Base-by-base conservation (phyloP, 2,797 vertebrate genomes). In the Typhlichthys eigenmanni region DNA sequence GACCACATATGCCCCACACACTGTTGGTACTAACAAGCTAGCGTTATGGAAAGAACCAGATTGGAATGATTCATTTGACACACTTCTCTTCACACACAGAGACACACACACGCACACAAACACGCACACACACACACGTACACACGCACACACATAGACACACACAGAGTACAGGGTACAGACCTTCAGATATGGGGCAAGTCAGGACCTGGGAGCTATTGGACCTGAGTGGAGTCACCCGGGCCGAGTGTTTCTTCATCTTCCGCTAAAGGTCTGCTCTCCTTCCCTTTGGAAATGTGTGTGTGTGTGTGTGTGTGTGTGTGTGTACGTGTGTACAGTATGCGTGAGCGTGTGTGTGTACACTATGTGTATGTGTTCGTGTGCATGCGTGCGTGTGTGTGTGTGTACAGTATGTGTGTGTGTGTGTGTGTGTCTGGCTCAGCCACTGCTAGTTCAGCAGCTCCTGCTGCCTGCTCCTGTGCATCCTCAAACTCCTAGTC, bases 231-330 rank as follows among this genome's bases (percentile, higher is more conserved):
- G 92, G 92, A 89, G 91, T 92, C 85, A 93, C 92, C 86, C 92
- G 89, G 82, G 93, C 92, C 49, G 92, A 93, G 79, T 93, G 93
- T 82, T 94, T 93, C 92, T 93, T 94, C 93, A 94, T 94, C 79
- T 87, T 93, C 89, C 82, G 68, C 80, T 83, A 71, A 79, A 81
- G 82, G 78, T 74, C 74, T 74, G 77, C 80, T 76, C 66, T 91
- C 87, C 86, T 86, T 83, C 79, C 62, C 71, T 78, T 62, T 68
- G 80, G 71, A 53, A 68, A 46, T 69, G 69, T 65, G 60, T 64
- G 13, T 64, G 43, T 29, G 7, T 71, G 2, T 64, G 60, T 66
- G 47, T 54, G 68, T 66, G 64, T 62, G 71, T 58, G 59, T 72
- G 49, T 66, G 13, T 64, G 43, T 29, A 34, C 68, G 60, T 64